These are phyloP conservation scores for Spinibarbus caldwelli DNA, from an alignment of 2,797 vertebrate genomes.

Conservation along the genomic window DNA sequence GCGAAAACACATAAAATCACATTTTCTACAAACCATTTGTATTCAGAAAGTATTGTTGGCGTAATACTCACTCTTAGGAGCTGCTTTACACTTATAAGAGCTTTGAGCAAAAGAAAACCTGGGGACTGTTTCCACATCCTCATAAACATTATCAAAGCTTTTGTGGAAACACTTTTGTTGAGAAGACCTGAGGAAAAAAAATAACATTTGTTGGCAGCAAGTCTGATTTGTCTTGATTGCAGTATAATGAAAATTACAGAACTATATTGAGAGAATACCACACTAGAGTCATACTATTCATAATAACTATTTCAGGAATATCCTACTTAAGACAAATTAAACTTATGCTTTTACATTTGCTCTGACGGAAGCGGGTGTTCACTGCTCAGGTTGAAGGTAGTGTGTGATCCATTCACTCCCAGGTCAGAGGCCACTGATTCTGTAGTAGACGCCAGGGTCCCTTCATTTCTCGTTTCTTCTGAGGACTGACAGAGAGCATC, in stretches of 20 bases:
- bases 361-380: constrained; percentile 51
- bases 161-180: constrained; percentile 63
- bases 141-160: constrained; percentile 72
- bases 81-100: constrained; percentile 67
- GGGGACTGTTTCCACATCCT: constrained; percentile 74
- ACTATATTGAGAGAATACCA: no score
- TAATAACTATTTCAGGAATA: not conserved
- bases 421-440: constrained; percentile 27
- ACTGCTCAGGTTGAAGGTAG: constrained; percentile 39
- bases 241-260: not conserved
- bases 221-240: not conserved
- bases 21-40: not conserved
- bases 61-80: constrained; percentile 72
- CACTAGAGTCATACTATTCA: no score
- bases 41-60: not conserved
- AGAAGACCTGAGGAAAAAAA: constrained; percentile 54
- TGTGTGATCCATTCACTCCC: constrained; percentile 54
- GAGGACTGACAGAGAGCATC: not conserved
- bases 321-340: not conserved
- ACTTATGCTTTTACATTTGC: constrained; percentile 46
- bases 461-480: not conserved
- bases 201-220: not conserved
- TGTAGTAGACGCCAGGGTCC: not conserved
- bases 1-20: not conserved
- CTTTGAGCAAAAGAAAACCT: constrained; percentile 63